phyloP scores from a whole-genome alignment of 2,888 invertebrate genomes.

The Lycocerus yunnanus region DNA sequence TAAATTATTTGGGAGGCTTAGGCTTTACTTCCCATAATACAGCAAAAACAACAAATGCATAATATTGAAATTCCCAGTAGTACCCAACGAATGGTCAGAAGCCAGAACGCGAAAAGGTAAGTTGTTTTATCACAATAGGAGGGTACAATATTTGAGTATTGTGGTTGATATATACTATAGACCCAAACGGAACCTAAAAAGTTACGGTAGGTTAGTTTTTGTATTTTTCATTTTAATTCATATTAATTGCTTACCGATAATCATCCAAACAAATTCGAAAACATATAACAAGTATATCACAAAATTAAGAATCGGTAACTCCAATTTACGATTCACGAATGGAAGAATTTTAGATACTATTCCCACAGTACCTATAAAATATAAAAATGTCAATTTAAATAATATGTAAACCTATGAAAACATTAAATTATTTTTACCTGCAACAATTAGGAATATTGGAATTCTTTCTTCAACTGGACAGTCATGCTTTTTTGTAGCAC shows the following conservation, averaged over 20 bases:
- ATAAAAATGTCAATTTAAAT: neutral
- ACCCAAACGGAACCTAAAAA: conserved; percentile 23
- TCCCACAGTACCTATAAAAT: conserved; percentile 16
- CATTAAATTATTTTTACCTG: conserved; percentile 8
- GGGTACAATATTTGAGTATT: neutral
- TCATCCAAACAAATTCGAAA: conserved; percentile 24
- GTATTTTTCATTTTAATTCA: neutral
- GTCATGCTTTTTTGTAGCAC: conserved; percentile 10
- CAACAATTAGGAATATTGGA: conserved; percentile 19
- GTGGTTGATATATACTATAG: conserved; percentile 14
- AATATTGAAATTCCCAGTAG: conserved; percentile 7
- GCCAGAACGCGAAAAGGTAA: conserved; percentile 14
- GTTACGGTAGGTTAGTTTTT: neutral
- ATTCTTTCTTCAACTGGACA: conserved; percentile 17
- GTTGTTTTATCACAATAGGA: conserved; percentile 12
- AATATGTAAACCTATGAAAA: neutral
- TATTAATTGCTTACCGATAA: conserved; percentile 10
- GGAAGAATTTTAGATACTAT: conserved; percentile 18
- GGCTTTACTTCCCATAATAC: neutral
- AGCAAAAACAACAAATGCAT: conserved; percentile 4
- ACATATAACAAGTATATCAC: conserved; percentile 7
- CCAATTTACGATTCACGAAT: conserved; percentile 14
- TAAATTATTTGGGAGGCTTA: neutral
- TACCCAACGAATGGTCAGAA: conserved; percentile 18
- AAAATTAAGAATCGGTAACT: neutral